Conservation (phyloP, 1,140 invertebrate species). For the Drosophila pallidifrons region DNA sequence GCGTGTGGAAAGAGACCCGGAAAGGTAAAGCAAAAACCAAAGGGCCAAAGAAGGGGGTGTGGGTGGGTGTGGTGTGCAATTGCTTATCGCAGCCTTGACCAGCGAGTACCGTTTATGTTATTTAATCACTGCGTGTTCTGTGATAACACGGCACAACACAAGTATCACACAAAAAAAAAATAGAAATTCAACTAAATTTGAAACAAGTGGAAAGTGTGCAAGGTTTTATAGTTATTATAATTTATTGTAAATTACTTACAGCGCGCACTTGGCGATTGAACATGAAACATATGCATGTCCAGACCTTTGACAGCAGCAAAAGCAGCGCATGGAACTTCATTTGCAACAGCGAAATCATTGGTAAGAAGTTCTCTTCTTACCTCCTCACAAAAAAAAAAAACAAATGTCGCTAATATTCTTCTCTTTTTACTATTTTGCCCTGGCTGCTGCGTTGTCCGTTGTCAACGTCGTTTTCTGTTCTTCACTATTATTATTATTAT, state of each 20-base stretch:
- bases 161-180: background rate
- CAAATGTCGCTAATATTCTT: conserved; percentile 25
- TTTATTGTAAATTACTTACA: conserved; percentile 88
- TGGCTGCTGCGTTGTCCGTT: conserved; percentile 20
- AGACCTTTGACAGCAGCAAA: conserved; percentile 97
- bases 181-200: background rate
- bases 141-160: conserved; percentile 27
- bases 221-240: conserved; percentile 1
- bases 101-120: conserved; percentile 38
- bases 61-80: background rate
- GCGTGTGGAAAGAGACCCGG: background rate
- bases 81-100: conserved; percentile 57
- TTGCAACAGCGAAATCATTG: conserved; percentile 98
- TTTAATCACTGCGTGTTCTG: conserved; percentile 27
- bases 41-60: background rate
- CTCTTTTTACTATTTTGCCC: conserved; percentile 10
- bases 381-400: conserved; percentile 3
- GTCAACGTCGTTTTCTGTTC: conserved; percentile 17
- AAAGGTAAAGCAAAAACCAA: background rate
- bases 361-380: conserved; percentile 72
- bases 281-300: conserved; percentile 98
- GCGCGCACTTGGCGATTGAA: conserved; percentile 97
- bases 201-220: background rate
- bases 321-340: conserved; percentile 98
- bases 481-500: background rate